Conservation (phyloP, 2,888 invertebrate genomes). For the Hetaerina titia region DNA sequence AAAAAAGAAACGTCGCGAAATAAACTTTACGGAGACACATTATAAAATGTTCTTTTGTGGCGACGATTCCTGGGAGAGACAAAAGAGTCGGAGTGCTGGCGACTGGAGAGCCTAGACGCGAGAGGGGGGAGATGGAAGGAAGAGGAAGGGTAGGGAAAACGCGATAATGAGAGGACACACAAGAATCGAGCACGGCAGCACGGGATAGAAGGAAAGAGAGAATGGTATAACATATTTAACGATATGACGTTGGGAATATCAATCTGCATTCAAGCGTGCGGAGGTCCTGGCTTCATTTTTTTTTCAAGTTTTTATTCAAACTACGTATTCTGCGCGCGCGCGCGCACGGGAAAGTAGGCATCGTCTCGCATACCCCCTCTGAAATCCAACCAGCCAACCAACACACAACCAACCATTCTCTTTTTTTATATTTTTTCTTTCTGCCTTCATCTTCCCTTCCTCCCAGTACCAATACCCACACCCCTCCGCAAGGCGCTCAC, state of each 20-base stretch:
- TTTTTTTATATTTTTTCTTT: background rate
- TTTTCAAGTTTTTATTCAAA: background rate
- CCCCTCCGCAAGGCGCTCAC: background rate
- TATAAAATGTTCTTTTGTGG: background rate
- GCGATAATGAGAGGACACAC: background rate
- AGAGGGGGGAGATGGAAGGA: background rate
- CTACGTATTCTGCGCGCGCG: conserved; percentile 23
- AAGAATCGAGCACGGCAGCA: background rate
- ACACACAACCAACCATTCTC: background rate
- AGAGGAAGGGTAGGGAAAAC: background rate
- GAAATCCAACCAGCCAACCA: background rate
- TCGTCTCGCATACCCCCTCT: background rate
- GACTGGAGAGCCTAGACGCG: background rate
- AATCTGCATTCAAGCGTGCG: conserved; percentile 37
- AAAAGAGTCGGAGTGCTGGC: background rate
- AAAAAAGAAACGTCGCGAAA: background rate
- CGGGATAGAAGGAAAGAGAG: background rate
- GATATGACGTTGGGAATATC: conserved; percentile 43
- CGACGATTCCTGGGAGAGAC: background rate
- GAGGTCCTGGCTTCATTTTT: background rate
- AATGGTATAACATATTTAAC: conserved; percentile 46
- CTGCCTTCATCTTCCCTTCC: background rate
- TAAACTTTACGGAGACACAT: background rate
- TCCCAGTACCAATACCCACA: background rate
- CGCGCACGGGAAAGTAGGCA: background rate